Base-by-base conservation (phyloP, 30 jellyfish, hydroid and myxozoan species). In the Hydractinia echinata region DNA sequence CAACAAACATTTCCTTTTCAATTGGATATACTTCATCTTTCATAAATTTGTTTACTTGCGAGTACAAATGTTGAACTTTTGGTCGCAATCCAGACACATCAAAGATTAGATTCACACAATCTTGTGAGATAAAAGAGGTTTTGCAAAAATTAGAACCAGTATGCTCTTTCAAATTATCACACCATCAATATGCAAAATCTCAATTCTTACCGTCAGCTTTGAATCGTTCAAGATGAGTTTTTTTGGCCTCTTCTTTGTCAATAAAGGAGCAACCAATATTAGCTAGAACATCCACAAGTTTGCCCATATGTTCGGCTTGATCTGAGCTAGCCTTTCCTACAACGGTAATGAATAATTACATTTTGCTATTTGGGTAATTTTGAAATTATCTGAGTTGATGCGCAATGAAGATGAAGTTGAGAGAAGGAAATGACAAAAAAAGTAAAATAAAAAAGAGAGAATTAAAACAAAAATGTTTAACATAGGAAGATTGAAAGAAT, bases 261-360 rank as follows among this genome's bases (percentile, higher is more conserved):
- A 61, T 61, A 53, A 82, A 82, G 55, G 52, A 19, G 61, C 96
- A 91, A 4, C 95, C 97, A 44, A 83, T 79, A 49, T 81, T 64
- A 30, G 97, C 96, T 39, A 83, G 82, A 51, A 86, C 72, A 55
- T 82, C 94, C 10, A 89, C 96, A 11, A 85, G 80, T 11, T 72
- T n/a, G 3, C 95, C 97, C 7, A 83, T 54, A 10, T 81, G 89
- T 52, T 79, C 83, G 52, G 96, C 97, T 53, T 88, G 81, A 16
- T 91, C 97, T 72, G 93, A 86, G 81, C 97, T 91, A 4, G 97
- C 96, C 79, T 91, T 96, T 4, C 96, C 96, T 89, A 15, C 15
- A 51, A 54, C 18, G 51, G 11, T 20, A 14, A 60, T n/a, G 44
- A 62, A 77, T 30, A 15, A 49, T 55, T 53, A 55, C 39, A 69